phyloP scores from a whole-genome alignment of 2,888 invertebrate species.

The Stegophylla sp. region DNA sequence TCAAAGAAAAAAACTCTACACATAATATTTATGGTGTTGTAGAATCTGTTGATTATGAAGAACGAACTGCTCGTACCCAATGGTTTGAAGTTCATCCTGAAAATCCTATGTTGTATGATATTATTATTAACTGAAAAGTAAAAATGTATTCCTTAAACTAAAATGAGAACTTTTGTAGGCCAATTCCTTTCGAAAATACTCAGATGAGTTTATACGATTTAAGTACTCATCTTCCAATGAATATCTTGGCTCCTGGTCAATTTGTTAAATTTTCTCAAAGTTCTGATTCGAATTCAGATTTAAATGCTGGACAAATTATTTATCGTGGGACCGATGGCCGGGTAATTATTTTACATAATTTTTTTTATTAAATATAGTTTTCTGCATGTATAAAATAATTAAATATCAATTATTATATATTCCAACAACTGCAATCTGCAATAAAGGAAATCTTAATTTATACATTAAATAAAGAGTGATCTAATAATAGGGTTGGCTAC shows the following conservation, averaged over 20 bases:
- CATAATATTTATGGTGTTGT: slow-evolving; percentile 83
- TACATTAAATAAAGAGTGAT: no score
- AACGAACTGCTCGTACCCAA: slow-evolving; percentile 82
- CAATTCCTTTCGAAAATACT: slow-evolving; percentile 68
- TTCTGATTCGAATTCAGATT: slow-evolving; percentile 73
- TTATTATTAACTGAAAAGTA: no score
- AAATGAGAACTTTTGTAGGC: slow-evolving; percentile 29
- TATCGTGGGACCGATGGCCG: slow-evolving; percentile 84
- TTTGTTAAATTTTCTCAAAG: slow-evolving; percentile 84
- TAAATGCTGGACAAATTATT: slow-evolving; percentile 82
- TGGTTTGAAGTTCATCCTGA: slow-evolving; percentile 74
- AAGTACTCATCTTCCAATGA: slow-evolving; percentile 93
- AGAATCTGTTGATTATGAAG: slow-evolving; percentile 87
- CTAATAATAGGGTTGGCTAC: no score
- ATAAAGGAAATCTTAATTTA: no score
- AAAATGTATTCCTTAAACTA: neutral
- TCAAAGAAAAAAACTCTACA: slow-evolving; percentile 74
- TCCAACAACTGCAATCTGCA: no score
- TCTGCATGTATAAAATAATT: neutral
- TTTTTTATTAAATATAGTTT: no score
- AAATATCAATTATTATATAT: no score
- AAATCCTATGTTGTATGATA: slow-evolving; percentile 40
- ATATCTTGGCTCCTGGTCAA: slow-evolving; percentile 88
- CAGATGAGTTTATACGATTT: slow-evolving; percentile 95
- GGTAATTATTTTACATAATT: slow-evolving; percentile 63